A percentile compares a stretch with the other conserved stretches of the same genome.
Evolutionary conservation across 2,797 vertebrate genomes (phyloP).

Genomic region (Podarcis siculus): DNA sequence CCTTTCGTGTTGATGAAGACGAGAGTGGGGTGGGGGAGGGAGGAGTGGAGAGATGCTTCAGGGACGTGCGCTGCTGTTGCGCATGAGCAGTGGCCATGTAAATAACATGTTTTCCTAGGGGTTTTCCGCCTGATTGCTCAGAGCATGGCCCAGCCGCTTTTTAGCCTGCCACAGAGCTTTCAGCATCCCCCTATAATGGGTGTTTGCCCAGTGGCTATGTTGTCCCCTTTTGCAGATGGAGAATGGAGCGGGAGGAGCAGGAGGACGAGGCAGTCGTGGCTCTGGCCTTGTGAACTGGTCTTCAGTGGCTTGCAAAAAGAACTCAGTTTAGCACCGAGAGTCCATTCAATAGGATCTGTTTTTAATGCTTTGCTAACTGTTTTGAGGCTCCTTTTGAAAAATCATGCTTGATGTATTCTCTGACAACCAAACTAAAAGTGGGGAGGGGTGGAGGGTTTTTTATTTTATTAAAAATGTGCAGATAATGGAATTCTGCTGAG

Average conservation of each 20-base stretch:
- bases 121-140: neutral
- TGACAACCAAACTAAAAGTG: neutral
- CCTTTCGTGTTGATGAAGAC: accelerated
- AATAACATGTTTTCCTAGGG: accelerated
- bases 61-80: accelerated
- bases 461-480: neutral
- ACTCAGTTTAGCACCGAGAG: no score
- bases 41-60: neutral
- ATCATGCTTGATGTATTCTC: neutral
- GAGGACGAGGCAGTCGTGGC: neutral
- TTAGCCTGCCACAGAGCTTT: neutral
- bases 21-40: neutral
- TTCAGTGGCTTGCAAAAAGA: no score
- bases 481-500: neutral
- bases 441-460: no score
- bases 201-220: no score
- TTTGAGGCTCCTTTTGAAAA: neutral
- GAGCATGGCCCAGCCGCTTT: neutral
- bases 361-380: neutral
- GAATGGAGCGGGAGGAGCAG: no score
- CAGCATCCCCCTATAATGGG: neutral
- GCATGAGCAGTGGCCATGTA: neutral
- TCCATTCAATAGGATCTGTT: neutral
- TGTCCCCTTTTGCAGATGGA: neutral
- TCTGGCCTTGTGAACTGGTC: neutral